A percentile compares a stretch with the other conserved stretches of the same genome.
phyloP scores from a whole-genome alignment of 2,888 invertebrate genomes.

The Caenorhabditis macrosperma region DNA sequence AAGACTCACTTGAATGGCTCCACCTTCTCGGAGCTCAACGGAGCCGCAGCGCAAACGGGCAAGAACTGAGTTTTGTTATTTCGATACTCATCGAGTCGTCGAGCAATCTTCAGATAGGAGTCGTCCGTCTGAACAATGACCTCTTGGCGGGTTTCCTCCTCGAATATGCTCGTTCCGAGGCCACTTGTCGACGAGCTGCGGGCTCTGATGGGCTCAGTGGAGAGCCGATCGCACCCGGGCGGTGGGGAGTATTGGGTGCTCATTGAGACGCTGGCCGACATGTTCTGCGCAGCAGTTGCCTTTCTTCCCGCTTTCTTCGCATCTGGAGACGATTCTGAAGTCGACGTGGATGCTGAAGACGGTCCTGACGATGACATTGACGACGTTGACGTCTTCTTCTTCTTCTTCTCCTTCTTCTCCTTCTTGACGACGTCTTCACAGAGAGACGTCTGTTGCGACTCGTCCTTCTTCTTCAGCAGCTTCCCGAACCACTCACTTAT shows the following conservation, averaged over 20 bases:
- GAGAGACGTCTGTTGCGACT: conserved; percentile 57
- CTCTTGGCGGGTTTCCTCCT: conserved; percentile 69
- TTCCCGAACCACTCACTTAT: conserved; percentile 66
- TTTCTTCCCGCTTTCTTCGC: conserved; percentile 6
- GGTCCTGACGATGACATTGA: not conserved
- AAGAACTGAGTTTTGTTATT: conserved; percentile 67
- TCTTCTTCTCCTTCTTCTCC: conserved; percentile 38
- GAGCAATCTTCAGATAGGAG: conserved; percentile 79
- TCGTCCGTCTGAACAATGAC: conserved; percentile 80
- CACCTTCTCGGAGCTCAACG: conserved; percentile 57
- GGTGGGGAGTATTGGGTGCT: conserved; percentile 60
- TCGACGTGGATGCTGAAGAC: conserved; percentile 31
- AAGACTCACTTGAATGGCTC: conserved; percentile 58
- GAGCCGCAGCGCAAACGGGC: conserved; percentile 70
- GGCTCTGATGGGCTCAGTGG: conserved; percentile 47
- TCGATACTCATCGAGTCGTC: conserved; percentile 75
- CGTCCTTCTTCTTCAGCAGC: conserved; percentile 46
- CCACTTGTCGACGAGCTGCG: conserved; percentile 65
- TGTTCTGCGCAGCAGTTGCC: conserved; percentile 20
- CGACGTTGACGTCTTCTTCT: conserved; percentile 10
- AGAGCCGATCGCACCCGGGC: conserved; percentile 27
- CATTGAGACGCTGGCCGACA: conserved; percentile 50
- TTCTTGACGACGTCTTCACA: conserved; percentile 45
- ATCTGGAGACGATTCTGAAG: conserved; percentile 13
- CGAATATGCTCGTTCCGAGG: conserved; percentile 64